Conservation (phyloP, 2,797 vertebrate species). For the Telmatherina bonti region DNA sequence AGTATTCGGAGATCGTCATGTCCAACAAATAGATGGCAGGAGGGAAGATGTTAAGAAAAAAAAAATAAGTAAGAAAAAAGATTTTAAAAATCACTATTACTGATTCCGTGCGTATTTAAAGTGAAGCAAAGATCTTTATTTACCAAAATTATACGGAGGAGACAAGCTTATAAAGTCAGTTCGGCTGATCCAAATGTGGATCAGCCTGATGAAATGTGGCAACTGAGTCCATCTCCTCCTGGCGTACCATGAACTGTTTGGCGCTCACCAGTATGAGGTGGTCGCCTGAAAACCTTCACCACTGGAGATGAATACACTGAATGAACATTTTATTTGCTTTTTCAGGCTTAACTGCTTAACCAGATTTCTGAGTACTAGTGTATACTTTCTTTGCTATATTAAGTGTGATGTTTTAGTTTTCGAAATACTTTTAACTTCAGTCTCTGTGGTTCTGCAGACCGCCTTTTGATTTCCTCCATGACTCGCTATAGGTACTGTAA, state of each 20-base stretch:
- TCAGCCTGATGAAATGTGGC: slow-evolving; percentile 64
- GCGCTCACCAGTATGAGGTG: slow-evolving; percentile 68
- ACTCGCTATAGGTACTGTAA: slow-evolving; percentile 64
- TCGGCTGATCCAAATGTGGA: slow-evolving; percentile 72
- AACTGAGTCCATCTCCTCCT: slow-evolving; percentile 75
- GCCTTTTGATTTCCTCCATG: slow-evolving; percentile 64
- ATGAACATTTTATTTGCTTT: slow-evolving; percentile 69
- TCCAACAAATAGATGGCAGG: slow-evolving; percentile 73
- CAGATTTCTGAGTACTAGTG: slow-evolving; percentile 79
- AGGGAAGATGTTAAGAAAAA: slow-evolving; percentile 45
- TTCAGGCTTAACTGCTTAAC: slow-evolving; percentile 77
- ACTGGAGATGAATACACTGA: slow-evolving; percentile 79
- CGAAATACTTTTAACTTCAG: slow-evolving; percentile 72
- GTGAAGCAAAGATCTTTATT: slow-evolving; percentile 84
- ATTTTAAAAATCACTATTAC: slow-evolving; percentile 66
- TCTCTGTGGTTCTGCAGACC: slow-evolving; percentile 70
- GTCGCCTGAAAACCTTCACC: slow-evolving; percentile 68
- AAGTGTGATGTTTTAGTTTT: slow-evolving; percentile 80
- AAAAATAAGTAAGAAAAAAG: slow-evolving; percentile 42
- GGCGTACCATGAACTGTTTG: slow-evolving; percentile 72
- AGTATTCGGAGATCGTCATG: slow-evolving; percentile 75
- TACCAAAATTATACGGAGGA: slow-evolving; percentile 82
- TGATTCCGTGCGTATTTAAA: slow-evolving; percentile 80
- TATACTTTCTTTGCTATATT: slow-evolving; percentile 79
- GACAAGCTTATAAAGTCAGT: slow-evolving; percentile 70